phyloP scores from a whole-genome alignment of 2,113 vertebrate genomes.

The Eretmochelys imbricata region DNA sequence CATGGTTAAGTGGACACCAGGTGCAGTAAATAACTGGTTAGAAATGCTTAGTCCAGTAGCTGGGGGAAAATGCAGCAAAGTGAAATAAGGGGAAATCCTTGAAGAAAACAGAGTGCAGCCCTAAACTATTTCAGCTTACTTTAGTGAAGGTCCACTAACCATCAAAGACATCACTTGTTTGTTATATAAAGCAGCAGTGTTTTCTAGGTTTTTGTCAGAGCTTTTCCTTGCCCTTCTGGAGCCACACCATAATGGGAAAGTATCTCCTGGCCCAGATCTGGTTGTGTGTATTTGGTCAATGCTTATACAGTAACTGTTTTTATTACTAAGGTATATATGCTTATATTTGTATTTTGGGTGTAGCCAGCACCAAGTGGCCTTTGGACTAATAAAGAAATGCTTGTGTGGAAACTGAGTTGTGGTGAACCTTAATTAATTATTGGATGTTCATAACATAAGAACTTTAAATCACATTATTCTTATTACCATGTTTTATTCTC shows the following conservation, averaged over 20 bases:
- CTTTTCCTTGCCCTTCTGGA: neutral
- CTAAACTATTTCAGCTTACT: neutral
- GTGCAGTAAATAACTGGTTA: neutral
- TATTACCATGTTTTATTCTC: neutral
- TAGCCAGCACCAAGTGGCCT: neutral
- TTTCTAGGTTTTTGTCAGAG: neutral
- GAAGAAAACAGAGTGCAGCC: neutral
- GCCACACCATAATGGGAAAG: neutral
- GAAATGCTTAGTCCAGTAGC: too few species aligned
- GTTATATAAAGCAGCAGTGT: neutral
- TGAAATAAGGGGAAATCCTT: neutral
- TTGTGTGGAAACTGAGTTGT: neutral
- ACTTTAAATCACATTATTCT: neutral
- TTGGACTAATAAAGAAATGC: neutral
- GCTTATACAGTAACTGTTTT: neutral
- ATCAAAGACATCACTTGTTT: neutral
- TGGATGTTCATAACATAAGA: neutral
- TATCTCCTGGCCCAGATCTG: neutral
- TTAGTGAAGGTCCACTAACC: neutral
- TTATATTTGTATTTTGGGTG: neutral
- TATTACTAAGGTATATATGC: neutral
- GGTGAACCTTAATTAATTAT: neutral
- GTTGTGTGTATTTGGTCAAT: neutral
- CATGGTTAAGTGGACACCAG: neutral
- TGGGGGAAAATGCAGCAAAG: neutral